Base-by-base conservation (phyloP, 1,140 invertebrate species). In the Euglossa dilemma region DNA sequence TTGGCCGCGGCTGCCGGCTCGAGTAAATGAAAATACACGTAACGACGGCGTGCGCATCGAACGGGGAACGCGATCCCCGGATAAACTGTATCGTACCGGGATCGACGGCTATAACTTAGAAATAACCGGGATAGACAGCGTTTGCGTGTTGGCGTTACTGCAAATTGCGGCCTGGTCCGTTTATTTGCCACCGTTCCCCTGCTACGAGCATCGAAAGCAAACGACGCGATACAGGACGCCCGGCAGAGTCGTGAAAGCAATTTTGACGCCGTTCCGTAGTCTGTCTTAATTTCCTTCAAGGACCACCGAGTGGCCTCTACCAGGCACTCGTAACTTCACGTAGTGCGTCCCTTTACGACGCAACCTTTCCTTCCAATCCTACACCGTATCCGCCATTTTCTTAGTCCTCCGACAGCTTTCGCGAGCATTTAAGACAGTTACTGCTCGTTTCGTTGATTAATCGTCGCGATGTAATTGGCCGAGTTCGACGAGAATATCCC, bases 211-310 rank as follows among this genome's bases (percentile, higher is more conserved):
- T 80, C 43, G 45, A 7, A 57, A 61, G 28, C 66, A 43, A 43
- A 56, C 47, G 50, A 28, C 47, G 23, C 80, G 66, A 77, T 71
- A 59, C 16, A 2, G 36, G 71, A 45, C 72, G 47, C 56, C 50
- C n/a, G 6, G 5, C n/a, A 45, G n/a, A n/a, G 36, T 70, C 73
- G 56, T 61, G 71, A 73, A 73, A 76, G 73, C 86, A 87, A 86
- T 87, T 87, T 64, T 80, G 75, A 86, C 76, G 76, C 56, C 72
- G 70, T 87, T 78, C 54, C 59, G 25, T 56, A 61, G 74, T 57
- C 81, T 70, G 76, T 57, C 87, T 78, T 84, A 88, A 88, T 88
- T 88, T 85, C 77, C 83, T 83, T 52, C 71, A 50, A 69, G 56
- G 56, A 66, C 25, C 56, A 52, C 52, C 25, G 54, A 63, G 45